Evolutionary conservation across 1,140 invertebrate species (phyloP).

Genomic region (Pogonognathellus flavescens): DNA sequence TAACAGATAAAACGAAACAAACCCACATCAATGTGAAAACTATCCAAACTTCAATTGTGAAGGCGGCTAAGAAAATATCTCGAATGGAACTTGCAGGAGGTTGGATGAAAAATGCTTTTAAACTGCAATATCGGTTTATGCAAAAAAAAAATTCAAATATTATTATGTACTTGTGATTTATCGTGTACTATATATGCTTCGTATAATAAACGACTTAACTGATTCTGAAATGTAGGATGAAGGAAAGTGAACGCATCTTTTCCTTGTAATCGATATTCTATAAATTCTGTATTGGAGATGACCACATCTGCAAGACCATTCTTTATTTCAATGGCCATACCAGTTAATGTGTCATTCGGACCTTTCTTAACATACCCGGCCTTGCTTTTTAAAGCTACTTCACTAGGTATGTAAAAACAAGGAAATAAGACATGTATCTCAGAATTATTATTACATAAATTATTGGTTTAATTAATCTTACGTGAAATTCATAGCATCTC

Average conservation of each 20-base stretch:
- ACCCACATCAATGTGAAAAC: constrained; percentile 47
- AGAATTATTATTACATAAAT: no score
- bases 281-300: constrained; percentile 52
- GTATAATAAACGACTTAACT: background rate
- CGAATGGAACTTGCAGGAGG: constrained; percentile 73
- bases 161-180: no score
- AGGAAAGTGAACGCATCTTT: constrained; percentile 53
- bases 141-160: background rate
- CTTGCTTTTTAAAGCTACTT: background rate
- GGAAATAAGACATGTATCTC: no score
- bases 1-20: constrained; percentile 37
- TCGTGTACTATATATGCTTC: no score
- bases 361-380: constrained; percentile 46
- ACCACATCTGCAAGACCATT: constrained; percentile 54
- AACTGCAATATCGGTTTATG: constrained; percentile 23
- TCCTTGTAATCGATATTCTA: constrained; percentile 46
- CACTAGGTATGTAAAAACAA: background rate
- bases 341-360: constrained; percentile 53
- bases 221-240: constrained; percentile 43
- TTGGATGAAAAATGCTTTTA: constrained; percentile 70
- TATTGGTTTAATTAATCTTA: no score
- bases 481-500: constrained; percentile 61
- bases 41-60: constrained; percentile 54
- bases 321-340: constrained; percentile 57
- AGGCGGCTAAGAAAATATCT: constrained; percentile 58